Percentiles rank a stretch among this genome's conserved stretches.
phyloP scores from a whole-genome alignment of 2,113 vertebrate species.

The Rana temporaria region DNA sequence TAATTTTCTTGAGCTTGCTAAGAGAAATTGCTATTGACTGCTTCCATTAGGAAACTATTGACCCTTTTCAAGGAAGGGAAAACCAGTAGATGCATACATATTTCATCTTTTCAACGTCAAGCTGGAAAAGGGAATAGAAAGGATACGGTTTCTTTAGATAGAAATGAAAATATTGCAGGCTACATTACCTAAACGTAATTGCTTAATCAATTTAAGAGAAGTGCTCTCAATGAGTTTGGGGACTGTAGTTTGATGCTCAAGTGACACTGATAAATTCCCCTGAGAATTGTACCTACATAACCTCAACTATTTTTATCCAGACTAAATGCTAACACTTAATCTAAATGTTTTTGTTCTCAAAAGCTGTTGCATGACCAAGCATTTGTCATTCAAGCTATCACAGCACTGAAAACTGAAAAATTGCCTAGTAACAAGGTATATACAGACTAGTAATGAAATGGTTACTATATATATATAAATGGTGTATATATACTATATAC shows the following conservation, averaged over 20 bases:
- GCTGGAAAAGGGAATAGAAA: conserved; percentile 68
- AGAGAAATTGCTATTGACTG: conserved; percentile 87
- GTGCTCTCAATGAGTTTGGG: conserved; percentile 66
- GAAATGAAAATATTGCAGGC: conserved; percentile 84
- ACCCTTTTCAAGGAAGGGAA: conserved; percentile 80
- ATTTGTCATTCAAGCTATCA: no score
- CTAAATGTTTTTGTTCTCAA: no score
- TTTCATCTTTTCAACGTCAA: conserved; percentile 81
- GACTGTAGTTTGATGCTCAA: conserved; percentile 63
- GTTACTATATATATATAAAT: no score
- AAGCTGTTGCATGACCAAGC: no score
- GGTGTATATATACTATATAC: no score
- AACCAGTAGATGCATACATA: conserved; percentile 79
- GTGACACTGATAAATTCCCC: conserved; percentile 60
- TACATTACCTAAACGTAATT: conserved; percentile 82
- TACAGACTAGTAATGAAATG: no score
- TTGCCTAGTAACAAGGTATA: no score
- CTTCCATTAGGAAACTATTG: conserved; percentile 81
- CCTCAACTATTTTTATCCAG: neutral
- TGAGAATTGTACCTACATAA: conserved; percentile 7
- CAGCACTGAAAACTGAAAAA: no score
- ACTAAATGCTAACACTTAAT: conserved; percentile 20
- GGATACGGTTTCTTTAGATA: conserved; percentile 78
- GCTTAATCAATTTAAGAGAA: conserved; percentile 77
- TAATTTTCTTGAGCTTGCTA: conserved; percentile 78